Percentiles rank a stretch among this genome's conserved stretches.
Evolutionary conservation across 1,140 invertebrate species (phyloP).

Genomic region (Diachasma alloeum): DNA sequence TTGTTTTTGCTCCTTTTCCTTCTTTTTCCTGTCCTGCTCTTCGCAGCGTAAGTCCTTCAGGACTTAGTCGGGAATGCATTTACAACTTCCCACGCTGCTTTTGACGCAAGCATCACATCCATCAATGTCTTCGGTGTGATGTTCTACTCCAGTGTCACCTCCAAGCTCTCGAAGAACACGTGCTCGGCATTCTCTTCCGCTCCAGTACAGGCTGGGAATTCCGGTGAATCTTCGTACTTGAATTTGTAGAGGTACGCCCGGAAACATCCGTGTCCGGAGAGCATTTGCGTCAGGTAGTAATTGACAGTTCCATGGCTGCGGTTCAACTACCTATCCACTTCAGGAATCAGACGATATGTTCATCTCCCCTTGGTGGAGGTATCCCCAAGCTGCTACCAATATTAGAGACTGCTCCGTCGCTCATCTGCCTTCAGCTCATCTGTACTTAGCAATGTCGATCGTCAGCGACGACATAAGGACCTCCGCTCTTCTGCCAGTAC

Average conservation of each 20-base stretch:
- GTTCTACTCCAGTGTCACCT: not conserved
- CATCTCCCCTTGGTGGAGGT: not conserved
- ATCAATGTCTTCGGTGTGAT: too few species aligned
- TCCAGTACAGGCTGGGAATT: not conserved
- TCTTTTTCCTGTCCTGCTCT: too few species aligned
- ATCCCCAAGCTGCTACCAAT: too few species aligned
- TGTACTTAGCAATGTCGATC: not conserved
- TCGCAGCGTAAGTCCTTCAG: slow-evolving; percentile 17
- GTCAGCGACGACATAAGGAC: not conserved
- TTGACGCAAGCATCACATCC: slow-evolving; percentile 21
- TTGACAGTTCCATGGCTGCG: slow-evolving; percentile 30
- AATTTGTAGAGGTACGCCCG: not conserved
- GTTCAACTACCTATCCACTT: not conserved
- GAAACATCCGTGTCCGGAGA: too few species aligned
- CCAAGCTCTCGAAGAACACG: not conserved
- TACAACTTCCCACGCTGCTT: not conserved
- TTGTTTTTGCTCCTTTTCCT: too few species aligned
- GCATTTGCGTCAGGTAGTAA: slow-evolving; percentile 41
- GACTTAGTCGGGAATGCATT: not conserved
- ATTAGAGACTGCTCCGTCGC: too few species aligned
- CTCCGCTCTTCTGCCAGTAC: too few species aligned
- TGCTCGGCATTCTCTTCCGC: not conserved
- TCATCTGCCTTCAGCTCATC: not conserved
- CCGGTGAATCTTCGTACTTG: not conserved
- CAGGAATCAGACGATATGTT: not conserved